Evolutionary conservation across 2,888 invertebrate species (phyloP).

Genomic region (Lasioglossum marginatum): DNA sequence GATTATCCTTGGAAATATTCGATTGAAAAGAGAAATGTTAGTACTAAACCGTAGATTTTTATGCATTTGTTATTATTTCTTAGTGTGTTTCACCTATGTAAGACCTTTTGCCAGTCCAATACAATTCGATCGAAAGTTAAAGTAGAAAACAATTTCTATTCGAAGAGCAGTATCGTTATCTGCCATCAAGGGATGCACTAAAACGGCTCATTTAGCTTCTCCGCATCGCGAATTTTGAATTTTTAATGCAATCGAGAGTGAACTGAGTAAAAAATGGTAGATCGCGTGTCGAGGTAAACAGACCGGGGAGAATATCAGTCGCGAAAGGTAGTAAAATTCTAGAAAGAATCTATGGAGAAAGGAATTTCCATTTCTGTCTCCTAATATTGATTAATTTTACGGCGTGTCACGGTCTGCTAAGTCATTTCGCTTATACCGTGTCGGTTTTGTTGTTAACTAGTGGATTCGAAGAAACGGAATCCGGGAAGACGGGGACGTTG

Average conservation of each 20-base stretch:
- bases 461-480: conserved; percentile 8
- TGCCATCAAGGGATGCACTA: neutral
- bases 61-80: neutral
- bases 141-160: neutral
- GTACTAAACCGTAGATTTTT: neutral
- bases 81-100: no score
- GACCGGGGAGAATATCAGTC: neutral
- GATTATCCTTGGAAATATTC: neutral
- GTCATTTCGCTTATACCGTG: conserved; percentile 16
- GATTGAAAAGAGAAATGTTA: neutral
- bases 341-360: conserved; percentile 32
- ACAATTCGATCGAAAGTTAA: neutral
- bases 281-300: neutral
- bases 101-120: neutral
- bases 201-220: neutral
- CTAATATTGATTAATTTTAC: conserved; percentile 30
- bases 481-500: conserved; percentile 12
- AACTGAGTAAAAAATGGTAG: neutral
- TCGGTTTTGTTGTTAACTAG: neutral
- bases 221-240: neutral
- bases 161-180: neutral
- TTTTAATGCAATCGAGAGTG: neutral
- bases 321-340: conserved; percentile 13
- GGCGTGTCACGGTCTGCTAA: conserved; percentile 20
- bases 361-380: conserved; percentile 31